Evolutionary conservation across 2,888 invertebrate genomes (phyloP).

Genomic region (Dasypogon diadema): DNA sequence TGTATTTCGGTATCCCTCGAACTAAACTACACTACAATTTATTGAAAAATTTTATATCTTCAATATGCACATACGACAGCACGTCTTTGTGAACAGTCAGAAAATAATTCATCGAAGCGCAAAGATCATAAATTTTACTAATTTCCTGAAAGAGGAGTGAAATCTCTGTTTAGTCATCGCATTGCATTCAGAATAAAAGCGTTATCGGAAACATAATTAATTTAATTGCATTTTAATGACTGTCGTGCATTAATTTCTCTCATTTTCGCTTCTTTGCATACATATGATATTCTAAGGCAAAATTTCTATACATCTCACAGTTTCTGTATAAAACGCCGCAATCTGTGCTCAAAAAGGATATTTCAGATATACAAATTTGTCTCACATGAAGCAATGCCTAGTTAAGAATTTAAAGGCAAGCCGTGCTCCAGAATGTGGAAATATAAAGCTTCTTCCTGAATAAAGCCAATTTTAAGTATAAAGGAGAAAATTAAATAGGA

Average conservation of each 20-base stretch:
- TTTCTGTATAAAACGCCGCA: background rate
- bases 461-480: background rate
- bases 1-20: too few relatives aligned
- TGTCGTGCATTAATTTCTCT: background rate
- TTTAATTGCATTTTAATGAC: constrained; percentile 2
- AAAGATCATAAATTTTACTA: too few relatives aligned
- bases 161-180: too few relatives aligned
- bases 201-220: background rate
- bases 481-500: constrained; percentile 15
- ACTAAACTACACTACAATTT: too few relatives aligned
- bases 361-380: background rate
- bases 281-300: background rate
- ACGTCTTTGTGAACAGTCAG: too few relatives aligned
- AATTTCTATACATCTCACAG: background rate
- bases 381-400: background rate
- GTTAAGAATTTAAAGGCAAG: constrained; percentile 4
- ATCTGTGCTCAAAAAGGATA: constrained; percentile 5
- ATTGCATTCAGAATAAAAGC: constrained; percentile 1
- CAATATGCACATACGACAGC: too few relatives aligned
- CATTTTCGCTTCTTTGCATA: background rate
- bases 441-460: constrained; percentile 7
- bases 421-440: background rate
- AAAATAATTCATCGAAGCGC: too few relatives aligned
- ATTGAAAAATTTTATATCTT: too few relatives aligned
- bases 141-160: too few relatives aligned